Conservation (phyloP, 2,888 invertebrate species). For the Heliothis peltigera region DNA sequence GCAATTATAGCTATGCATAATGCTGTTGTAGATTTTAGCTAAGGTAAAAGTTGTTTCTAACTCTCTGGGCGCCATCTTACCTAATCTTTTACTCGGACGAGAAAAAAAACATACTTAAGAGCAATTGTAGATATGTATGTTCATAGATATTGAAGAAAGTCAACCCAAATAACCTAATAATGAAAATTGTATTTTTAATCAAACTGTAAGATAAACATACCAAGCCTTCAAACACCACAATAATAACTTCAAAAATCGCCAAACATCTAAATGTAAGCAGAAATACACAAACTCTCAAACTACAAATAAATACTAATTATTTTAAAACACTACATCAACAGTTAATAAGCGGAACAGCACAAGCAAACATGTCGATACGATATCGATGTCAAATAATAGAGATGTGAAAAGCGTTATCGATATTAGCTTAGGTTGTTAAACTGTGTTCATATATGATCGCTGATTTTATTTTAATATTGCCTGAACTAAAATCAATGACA, state of each 20-base stretch:
- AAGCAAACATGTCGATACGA: conserved; percentile 60
- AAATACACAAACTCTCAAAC: conserved; percentile 51
- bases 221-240: conserved; percentile 42
- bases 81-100: not conserved
- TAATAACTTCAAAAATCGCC: conserved; percentile 28
- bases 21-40: not conserved
- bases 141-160: conserved; percentile 22
- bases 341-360: conserved; percentile 66
- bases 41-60: not conserved
- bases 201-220: conserved; percentile 25
- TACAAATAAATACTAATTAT: conserved; percentile 48
- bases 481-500: conserved; percentile 15
- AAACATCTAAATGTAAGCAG: conserved; percentile 50
- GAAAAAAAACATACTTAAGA: too few relatives aligned
- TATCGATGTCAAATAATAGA: conserved; percentile 28
- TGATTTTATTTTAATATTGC: not conserved
- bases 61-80: not conserved
- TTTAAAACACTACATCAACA: conserved; percentile 50
- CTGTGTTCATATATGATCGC: conserved; percentile 35
- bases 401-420: conserved; percentile 40
- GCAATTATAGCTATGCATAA: conserved; percentile 2
- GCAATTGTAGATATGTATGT: not conserved
- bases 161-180: conserved; percentile 13
- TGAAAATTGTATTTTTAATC: not conserved
- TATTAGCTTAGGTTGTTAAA: conserved; percentile 34